Base-by-base conservation (phyloP, 2,888 invertebrate species). In the Lumbricus terrestris region DNA sequence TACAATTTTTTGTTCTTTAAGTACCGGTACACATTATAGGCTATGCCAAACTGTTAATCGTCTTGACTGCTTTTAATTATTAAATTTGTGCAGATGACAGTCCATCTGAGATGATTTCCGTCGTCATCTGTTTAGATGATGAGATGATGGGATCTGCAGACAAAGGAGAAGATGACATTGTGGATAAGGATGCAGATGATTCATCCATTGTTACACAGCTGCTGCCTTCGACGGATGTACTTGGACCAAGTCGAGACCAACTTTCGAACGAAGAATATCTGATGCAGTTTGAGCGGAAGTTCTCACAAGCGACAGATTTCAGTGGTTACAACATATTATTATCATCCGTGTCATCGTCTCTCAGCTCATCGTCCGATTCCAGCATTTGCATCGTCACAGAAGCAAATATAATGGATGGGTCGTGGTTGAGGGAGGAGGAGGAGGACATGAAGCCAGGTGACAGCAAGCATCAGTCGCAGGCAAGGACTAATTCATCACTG, bases 211-310 rank as follows among this genome's bases (percentile, higher is more conserved):
- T 69, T 69, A 11, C n/a, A n/a, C n/a, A n/a, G n/a, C n/a, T 16
- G 16, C 69, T 69, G 69, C 69, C 29, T 69, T 69, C 13, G 69
- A 69, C 1, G 69, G 69, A 69, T n/a, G 69, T 1, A 69, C 29
- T 2, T 13, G 69, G n/a, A 69, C 0, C n/a, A n/a, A n/a, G 29
- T 69, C 69, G 69, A 69, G 69, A 85, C 23, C 69, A 13, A 16
- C 82, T 85, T 34, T 37, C 37, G 23, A 85, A 85, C 85, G 85
- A 85, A 85, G 85, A 85, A 85, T 85, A 85, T 34, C 34, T 85
- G 85, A 85, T 35, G 85, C 34, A 85, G 33, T 85, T 85, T 23
- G 85, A 85, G n/a, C 35, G 16, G 85, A 85, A 85, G 37, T 85
- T 85, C 35, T 37, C 34, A 0, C 85, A 85, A 23, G 23, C 85